Percentiles rank a stretch among this genome's conserved stretches.
phyloP scores from a whole-genome alignment of 1,140 invertebrate genomes.

The Bombus pascuorum region DNA sequence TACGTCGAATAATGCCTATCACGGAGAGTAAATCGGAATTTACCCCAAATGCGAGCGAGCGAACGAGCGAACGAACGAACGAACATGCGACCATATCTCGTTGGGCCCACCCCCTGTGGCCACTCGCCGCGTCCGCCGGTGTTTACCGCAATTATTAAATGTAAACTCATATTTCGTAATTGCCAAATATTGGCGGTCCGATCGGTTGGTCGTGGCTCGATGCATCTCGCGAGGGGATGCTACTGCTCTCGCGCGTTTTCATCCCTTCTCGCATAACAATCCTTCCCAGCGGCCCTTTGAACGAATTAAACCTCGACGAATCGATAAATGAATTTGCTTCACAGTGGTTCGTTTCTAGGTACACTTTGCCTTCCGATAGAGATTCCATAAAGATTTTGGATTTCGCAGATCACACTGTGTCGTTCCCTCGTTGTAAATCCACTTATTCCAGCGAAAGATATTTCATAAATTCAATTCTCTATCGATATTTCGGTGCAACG shows the following conservation, averaged over 20 bases:
- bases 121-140: conserved; percentile 73
- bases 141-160: conserved; percentile 82
- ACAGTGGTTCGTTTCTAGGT: background rate
- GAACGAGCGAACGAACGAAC: conserved; percentile 43
- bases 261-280: conserved; percentile 69
- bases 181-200: conserved; percentile 78
- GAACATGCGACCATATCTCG: conserved; percentile 67
- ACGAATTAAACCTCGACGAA: conserved; percentile 66
- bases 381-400: too few species aligned
- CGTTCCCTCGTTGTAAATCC: too few species aligned
- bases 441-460: too few species aligned
- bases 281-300: conserved; percentile 57
- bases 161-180: conserved; percentile 81
- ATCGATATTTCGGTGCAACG: background rate
- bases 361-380: background rate
- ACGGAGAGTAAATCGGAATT: conserved; percentile 67
- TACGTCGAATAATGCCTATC: conserved; percentile 57
- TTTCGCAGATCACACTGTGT: too few species aligned
- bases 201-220: conserved; percentile 66
- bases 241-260: conserved; percentile 66
- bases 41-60: conserved; percentile 56
- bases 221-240: conserved; percentile 71
- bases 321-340: conserved; percentile 64
- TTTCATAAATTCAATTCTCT: background rate
- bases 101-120: conserved; percentile 65